Percentiles rank a stretch among this genome's conserved stretches.
Evolutionary conservation across 2,888 invertebrate genomes (phyloP).

Genomic region (Noctua pronuba): DNA sequence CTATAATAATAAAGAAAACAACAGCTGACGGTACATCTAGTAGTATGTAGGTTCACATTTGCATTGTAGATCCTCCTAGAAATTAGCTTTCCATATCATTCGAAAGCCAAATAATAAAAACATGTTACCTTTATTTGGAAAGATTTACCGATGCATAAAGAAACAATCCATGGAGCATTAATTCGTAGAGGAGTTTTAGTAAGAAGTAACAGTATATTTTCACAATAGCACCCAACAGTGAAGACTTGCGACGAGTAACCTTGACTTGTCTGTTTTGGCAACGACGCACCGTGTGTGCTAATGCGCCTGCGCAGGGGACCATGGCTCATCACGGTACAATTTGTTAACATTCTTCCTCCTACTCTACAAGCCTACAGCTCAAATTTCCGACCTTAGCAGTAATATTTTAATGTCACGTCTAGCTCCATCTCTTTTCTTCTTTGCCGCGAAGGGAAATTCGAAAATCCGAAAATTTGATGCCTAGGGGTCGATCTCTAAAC

Average conservation of each 20-base stretch:
- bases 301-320: conserved; percentile 11
- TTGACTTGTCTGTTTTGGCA: conserved; percentile 57
- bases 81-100: neutral
- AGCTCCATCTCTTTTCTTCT: neutral
- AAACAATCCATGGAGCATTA: neutral
- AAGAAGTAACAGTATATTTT: conserved; percentile 35
- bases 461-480: no score
- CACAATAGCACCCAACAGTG: conserved; percentile 36
- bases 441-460: neutral
- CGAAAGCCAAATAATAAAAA: neutral
- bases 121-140: neutral
- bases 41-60: neutral
- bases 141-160: neutral
- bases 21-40: neutral
- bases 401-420: neutral
- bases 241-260: conserved; percentile 36
- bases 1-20: no score
- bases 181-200: neutral
- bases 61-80: neutral
- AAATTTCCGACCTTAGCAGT: neutral
- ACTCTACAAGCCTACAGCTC: neutral
- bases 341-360: conserved; percentile 11
- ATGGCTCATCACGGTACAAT: neutral
- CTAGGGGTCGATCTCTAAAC: neutral
- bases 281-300: conserved; percentile 33